Base-by-base conservation (phyloP, 2,797 vertebrate genomes). In the Lagodon rhomboides region DNA sequence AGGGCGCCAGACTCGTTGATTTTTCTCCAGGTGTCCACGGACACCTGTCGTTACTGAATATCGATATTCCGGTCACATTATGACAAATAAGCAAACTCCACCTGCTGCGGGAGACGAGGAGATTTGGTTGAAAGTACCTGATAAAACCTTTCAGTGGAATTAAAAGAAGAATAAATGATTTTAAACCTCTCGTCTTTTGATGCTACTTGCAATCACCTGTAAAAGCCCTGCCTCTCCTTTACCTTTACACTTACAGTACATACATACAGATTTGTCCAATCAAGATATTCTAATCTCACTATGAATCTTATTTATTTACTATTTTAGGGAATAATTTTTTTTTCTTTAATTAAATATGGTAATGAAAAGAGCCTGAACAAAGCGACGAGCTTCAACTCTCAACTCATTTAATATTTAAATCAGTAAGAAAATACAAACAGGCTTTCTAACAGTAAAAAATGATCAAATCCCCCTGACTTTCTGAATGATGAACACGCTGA, bases 381-480 rank as follows among this genome's bases (percentile, higher is more conserved):
- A 71, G 34, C 4, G 23, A 10, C 10, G 18, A 50, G 1, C 20
- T 20, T 67, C 18, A 65, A 25, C 17, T 63, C 9, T 60, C 17
- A 55, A 2, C 22, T 59, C 12, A 49, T 68, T 51, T 54, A 38
- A 46, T 34, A 49, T n/a, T 68, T 10, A 54, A 53, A 55, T 16
- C 7, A 51, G 17, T 25, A 10, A 59, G 7, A 13, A 25, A 38
- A 20, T 41, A n/a, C 9, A 64, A 72, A 62, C 17, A 27, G n/a
- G 17, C 69, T 55, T 84, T 77, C 65, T 17, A 41, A 66, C 61
- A 86, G 83, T 75, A 8, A 59, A 66, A 34, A 67, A 17, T 53
- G 41, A 73, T 76, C 72, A 65, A 86, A 92, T 83, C 75, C 79
- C 83, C 87, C 72, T 30, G 15, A 87, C 73, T 82, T 85, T 73